Evolutionary conservation across 2,888 invertebrate species (phyloP).

Genomic region (Julus scandinavius): DNA sequence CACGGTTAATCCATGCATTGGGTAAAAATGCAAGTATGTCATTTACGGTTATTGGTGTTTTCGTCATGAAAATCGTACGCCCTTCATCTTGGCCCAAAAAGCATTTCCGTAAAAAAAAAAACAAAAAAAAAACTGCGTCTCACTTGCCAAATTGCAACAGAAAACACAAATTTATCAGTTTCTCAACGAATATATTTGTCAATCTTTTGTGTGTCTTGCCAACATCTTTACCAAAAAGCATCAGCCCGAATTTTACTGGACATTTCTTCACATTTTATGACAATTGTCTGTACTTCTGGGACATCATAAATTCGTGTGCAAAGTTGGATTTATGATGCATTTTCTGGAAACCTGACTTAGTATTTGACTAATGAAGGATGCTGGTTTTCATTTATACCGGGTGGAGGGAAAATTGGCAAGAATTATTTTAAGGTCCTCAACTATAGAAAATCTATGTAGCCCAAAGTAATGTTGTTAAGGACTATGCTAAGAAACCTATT

Average conservation of each 20-base stretch:
- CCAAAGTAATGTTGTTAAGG: too few relatives aligned
- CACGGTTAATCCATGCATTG: not conserved
- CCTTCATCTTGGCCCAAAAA: not conserved
- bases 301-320: not conserved
- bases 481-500: too few relatives aligned
- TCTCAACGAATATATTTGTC: not conserved
- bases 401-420: not conserved
- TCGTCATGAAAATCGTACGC: not conserved
- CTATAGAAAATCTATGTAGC: too few relatives aligned
- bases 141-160: not conserved
- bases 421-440: too few relatives aligned
- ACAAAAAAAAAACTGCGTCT: not conserved
- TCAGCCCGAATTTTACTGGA: not conserved
- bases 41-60: not conserved
- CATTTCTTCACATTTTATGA: not conserved
- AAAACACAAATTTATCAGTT: not conserved
- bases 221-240: not conserved
- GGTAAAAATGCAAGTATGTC: not conserved
- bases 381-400: not conserved
- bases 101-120: not conserved
- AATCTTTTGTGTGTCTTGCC: conserved; percentile 19
- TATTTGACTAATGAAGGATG: not conserved
- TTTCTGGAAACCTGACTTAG: not conserved
- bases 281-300: not conserved
- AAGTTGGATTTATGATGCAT: conserved; percentile 5